phyloP scores from a whole-genome alignment of 2,113 vertebrate species.

The rat (Rattus norvegicus) region GRCr8 NC_086019.1:109269001-109269500 shows the following conservation, averaged over 20 bases:
- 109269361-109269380: not conserved
- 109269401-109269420: not conserved
- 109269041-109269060: too few species aligned
- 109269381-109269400: not conserved
- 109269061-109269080: too few species aligned
- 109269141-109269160: too few species aligned
- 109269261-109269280: not conserved
- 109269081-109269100: too few species aligned
- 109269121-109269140: too few species aligned
- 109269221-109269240: not conserved
- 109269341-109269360: not conserved
- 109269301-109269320: not conserved
- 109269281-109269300: fast-evolving
- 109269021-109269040: too few species aligned
- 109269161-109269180: too few species aligned
- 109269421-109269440: not conserved
- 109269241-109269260: not conserved
- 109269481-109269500: constrained; percentile 42
- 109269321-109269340: not conserved
- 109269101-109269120: too few species aligned
- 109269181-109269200: not conserved
- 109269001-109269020: too few species aligned
- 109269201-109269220: not conserved
- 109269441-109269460: constrained; percentile 56
- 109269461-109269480: constrained; percentile 47